A percentile compares a stretch with the other conserved stretches of the same genome.
Conservation (phyloP, 2,797 vertebrate species). For the Danio aesculapii region DNA sequence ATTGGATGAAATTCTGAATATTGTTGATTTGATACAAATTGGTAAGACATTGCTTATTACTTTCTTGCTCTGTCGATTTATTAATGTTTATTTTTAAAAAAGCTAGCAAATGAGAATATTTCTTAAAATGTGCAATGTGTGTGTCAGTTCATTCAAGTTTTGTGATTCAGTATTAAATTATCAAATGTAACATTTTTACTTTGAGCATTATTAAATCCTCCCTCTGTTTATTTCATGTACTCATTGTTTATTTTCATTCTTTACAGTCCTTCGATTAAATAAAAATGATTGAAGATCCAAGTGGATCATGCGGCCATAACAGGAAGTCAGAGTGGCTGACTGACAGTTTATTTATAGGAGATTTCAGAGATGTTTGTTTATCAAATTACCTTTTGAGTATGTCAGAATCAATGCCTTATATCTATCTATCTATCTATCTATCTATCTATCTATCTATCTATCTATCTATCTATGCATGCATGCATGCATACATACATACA, state of each 20-base stretch:
- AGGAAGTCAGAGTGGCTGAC: too few species aligned
- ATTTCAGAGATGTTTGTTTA: too few species aligned
- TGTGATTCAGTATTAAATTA: neutral
- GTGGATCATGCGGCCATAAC: too few species aligned
- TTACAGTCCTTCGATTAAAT: too few species aligned
- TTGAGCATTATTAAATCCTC: neutral
- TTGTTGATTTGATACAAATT: neutral
- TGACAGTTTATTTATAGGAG: too few species aligned
- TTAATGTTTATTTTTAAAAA: neutral
- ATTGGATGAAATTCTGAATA: neutral
- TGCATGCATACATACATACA: too few species aligned
- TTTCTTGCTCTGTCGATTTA: neutral
- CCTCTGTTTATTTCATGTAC: neutral
- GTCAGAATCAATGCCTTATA: too few species aligned
- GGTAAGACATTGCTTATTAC: neutral
- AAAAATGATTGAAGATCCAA: too few species aligned
- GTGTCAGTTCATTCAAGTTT: neutral
- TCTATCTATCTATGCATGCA: too few species aligned
- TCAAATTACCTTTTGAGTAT: too few species aligned
- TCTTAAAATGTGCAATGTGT: neutral
- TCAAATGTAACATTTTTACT: neutral
- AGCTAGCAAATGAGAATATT: neutral
- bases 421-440: too few species aligned
- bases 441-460: too few species aligned
- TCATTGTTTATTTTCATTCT: neutral